Conservation (phyloP, 1,140 invertebrate species). For the Phortica variegata region DNA sequence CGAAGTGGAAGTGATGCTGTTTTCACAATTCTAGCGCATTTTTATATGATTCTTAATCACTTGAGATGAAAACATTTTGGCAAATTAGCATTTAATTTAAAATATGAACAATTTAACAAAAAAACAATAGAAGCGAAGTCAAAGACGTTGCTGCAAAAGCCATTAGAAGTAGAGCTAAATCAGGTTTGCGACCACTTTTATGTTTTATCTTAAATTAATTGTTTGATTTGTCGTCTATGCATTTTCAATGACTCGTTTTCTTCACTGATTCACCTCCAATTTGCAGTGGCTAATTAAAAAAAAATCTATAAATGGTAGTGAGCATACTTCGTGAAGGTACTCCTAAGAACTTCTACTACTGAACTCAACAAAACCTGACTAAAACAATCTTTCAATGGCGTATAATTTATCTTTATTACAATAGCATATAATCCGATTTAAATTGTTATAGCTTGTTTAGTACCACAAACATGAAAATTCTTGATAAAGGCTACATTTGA, state of each 20-base stretch:
- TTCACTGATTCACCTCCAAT: conserved; percentile 16
- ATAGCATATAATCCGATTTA: conserved; percentile 16
- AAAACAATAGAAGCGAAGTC: conserved; percentile 4
- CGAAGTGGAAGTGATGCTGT: conserved; percentile 48
- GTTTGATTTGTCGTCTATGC: conserved; percentile 2
- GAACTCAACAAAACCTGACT: no score
- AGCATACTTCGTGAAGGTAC: no score
- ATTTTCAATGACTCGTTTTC: conserved; percentile 10
- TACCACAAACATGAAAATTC: no score
- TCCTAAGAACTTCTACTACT: no score
- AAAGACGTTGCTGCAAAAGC: conserved; percentile 10
- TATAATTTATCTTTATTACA: no score
- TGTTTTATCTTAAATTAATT: conserved; percentile 2
- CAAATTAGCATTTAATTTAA: conserved; percentile 40
- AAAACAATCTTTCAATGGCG: no score
- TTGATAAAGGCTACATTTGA: no score
- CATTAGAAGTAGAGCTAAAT: conserved; percentile 48
- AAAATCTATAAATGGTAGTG: no score
- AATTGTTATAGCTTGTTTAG: conserved; percentile 4
- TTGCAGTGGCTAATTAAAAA: conserved; percentile 9
- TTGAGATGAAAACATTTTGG: conserved; percentile 12
- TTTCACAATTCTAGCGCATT: conserved; percentile 25
- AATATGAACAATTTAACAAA: conserved; percentile 31
- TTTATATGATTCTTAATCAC: conserved; percentile 49
- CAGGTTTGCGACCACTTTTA: conserved; percentile 41